Conservation (phyloP, 2,113 vertebrate genomes). For the Neodontobutis hainanensis region DNA sequence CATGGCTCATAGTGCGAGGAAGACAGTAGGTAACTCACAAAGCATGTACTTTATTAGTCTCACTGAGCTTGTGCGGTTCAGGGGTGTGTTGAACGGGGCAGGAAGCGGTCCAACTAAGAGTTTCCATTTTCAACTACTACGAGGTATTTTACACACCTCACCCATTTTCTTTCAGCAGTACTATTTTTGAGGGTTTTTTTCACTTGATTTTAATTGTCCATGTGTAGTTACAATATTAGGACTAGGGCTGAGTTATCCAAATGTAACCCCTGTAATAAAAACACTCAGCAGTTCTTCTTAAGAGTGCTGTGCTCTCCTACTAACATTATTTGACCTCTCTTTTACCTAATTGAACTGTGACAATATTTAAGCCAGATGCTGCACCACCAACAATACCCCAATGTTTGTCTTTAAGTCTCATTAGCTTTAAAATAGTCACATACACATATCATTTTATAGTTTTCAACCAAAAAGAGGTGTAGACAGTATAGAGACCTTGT, state of each 20-base stretch:
- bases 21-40: constrained; percentile 17
- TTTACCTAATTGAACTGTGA: constrained; percentile 47
- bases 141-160: constrained; percentile 65
- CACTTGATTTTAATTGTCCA: constrained; percentile 49
- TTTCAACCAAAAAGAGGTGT: constrained; percentile 30
- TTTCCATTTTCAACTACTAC: constrained; percentile 72
- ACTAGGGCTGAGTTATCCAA: constrained; percentile 30
- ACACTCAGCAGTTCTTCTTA: constrained; percentile 34
- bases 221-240: constrained; percentile 54
- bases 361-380: constrained; percentile 31
- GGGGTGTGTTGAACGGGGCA: constrained; percentile 53
- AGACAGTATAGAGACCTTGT: constrained; percentile 40
- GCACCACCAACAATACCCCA: constrained; percentile 16
- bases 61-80: constrained; percentile 36
- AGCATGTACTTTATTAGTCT: constrained; percentile 40
- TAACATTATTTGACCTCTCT: constrained; percentile 49
- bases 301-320: constrained; percentile 15
- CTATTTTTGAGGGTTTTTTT: constrained; percentile 53
- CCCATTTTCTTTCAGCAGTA: constrained; percentile 61
- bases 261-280: constrained; percentile 59
- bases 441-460: not conserved
- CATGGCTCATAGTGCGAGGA: constrained; percentile 16
- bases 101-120: constrained; percentile 62
- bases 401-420: constrained; percentile 21
- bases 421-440: not conserved